Base-by-base conservation (phyloP, 2,113 vertebrate species). In the Gnathonemus longibarbis region DNA sequence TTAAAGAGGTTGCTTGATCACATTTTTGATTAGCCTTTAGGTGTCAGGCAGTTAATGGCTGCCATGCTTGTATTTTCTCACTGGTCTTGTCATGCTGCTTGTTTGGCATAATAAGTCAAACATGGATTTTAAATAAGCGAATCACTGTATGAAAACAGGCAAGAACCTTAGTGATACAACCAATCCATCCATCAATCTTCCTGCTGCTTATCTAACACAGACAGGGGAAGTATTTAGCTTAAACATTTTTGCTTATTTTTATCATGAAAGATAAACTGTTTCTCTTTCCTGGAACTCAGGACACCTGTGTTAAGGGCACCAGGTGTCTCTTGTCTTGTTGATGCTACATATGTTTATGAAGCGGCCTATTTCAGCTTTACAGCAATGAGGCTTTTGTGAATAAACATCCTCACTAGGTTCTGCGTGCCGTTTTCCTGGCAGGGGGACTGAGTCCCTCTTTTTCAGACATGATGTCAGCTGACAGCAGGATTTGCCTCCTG, bases 381-480 rank as follows among this genome's bases (percentile, higher is more conserved):
- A 80, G 74, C 74, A 80, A 80, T 2, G 13, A 35, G 13, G 31
- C 70, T 77, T 77, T 77, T 77, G 15, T 77, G 74, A 80, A 42
- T 80, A 42, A 80, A 80, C 74, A 80, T 80, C 74, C 74, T 80
- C 0, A 13, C 74, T 42, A 80, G 15, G 35, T 17, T 42, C 6
- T 8, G 52, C 70, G 31, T 49, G 45, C 39, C 21, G 1, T 48
- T 88, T 88, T 56, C 86, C 87, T 74, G 39, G 31, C 48, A 58
- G 27, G 27, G 21, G 56, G 56, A 46, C 11, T 3, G 52, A 89
- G 62, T 21, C 46, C 35, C 83, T 15, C 39, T 42, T 31, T 74
- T 35, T 39, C 62, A 86, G 19, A 62, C 24, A 87, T 86, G n/a
- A 74, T 89, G 74, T 91, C 58, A 77, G 31, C 84, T 11, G 46